Conservation (phyloP, 2,888 invertebrate species). For the Apotomis capreana region DNA sequence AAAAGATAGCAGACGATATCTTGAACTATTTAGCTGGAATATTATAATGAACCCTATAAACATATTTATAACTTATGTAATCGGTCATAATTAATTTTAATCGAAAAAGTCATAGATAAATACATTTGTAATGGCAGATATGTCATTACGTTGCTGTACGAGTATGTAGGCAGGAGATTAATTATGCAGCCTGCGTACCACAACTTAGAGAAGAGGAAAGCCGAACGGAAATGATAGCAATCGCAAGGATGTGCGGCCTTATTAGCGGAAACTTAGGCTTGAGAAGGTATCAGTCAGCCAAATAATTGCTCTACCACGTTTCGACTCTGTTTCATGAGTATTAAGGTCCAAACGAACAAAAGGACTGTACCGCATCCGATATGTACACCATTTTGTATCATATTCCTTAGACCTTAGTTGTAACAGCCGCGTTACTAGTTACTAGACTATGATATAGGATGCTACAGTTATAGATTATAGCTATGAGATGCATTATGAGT, state of each 20-base stretch:
- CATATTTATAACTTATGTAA: too few relatives aligned
- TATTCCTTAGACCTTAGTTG: not conserved
- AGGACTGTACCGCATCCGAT: not conserved
- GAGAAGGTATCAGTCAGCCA: conserved; percentile 2
- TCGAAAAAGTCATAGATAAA: conserved; percentile 2
- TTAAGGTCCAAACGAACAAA: too few relatives aligned
- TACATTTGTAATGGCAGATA: conserved; percentile 16
- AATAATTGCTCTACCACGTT: too few relatives aligned
- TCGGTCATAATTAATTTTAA: not conserved
- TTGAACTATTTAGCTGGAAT: too few relatives aligned
- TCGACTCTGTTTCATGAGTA: too few relatives aligned
- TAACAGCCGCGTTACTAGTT: not conserved
- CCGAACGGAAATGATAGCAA: conserved; percentile 40
- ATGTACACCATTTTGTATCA: not conserved
- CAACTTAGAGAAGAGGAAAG: conserved; percentile 25
- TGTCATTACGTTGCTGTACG: conserved; percentile 8
- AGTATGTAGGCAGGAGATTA: conserved; percentile 11
- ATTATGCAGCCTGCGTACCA: conserved; percentile 29
- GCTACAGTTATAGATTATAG: too few relatives aligned
- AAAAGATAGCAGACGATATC: too few relatives aligned
- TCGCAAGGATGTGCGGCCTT: conserved; percentile 38
- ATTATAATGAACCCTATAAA: too few relatives aligned
- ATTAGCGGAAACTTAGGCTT: conserved; percentile 36
- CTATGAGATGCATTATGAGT: too few relatives aligned
- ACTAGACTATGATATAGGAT: too few relatives aligned